phyloP scores from a whole-genome alignment of 2,113 vertebrate species.

The Salvelinus sp. region DNA sequence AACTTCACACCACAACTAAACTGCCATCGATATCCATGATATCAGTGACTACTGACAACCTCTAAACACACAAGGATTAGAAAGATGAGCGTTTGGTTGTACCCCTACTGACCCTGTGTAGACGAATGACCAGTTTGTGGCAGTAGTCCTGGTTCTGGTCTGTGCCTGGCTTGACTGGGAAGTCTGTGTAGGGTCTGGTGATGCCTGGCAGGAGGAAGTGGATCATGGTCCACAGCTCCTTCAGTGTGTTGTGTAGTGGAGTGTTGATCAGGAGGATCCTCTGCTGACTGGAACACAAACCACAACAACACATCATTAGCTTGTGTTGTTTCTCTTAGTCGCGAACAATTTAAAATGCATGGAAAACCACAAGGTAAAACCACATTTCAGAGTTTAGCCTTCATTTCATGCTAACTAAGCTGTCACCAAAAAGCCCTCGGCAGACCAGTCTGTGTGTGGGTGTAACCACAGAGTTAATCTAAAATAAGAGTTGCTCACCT shows the following conservation, averaged over 20 bases:
- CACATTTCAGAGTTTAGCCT: background rate
- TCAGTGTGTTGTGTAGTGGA: conserved; percentile 88
- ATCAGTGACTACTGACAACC: background rate
- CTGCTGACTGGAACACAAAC: conserved; percentile 78
- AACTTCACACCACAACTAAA: too few relatives aligned
- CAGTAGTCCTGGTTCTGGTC: conserved; percentile 95
- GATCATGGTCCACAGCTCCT: conserved; percentile 92
- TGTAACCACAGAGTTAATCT: too few relatives aligned
- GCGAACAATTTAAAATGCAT: background rate
- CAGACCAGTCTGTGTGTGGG: background rate
- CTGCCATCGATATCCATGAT: background rate
- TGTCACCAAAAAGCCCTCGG: background rate
- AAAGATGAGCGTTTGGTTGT: background rate
- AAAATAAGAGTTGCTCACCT: conserved; percentile 67
- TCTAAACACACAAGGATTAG: background rate
- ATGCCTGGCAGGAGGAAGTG: conserved; percentile 91
- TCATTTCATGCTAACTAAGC: background rate
- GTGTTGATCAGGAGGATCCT: conserved; percentile 88
- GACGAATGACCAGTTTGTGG: conserved; percentile 89
- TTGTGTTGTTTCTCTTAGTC: background rate
- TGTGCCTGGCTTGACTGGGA: conserved; percentile 86
- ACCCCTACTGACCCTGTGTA: conserved; percentile 80
- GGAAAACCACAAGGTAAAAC: too few relatives aligned
- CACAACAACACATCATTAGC: conserved; percentile 8
- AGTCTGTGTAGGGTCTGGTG: conserved; percentile 84